Evolutionary conservation across 2,888 invertebrate genomes (phyloP).

Genomic region (Blera fallax): DNA sequence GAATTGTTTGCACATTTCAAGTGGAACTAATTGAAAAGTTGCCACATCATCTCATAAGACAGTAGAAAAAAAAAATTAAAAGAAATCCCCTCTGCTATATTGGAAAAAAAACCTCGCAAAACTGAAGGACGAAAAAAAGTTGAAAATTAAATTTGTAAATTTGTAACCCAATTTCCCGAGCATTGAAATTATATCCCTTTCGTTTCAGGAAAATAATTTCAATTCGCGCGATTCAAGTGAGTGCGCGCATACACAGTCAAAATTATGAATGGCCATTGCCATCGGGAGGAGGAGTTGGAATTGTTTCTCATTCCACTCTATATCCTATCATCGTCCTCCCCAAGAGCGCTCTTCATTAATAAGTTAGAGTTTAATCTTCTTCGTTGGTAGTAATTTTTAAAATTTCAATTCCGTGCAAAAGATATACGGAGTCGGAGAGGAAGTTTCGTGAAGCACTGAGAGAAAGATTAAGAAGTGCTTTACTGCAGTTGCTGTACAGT

Average conservation of each 20-base stretch:
- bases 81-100: not conserved
- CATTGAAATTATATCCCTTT: slow-evolving; percentile 61
- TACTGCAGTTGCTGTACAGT: slow-evolving; percentile 34
- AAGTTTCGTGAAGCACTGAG: slow-evolving; percentile 37
- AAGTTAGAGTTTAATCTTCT: slow-evolving; percentile 72
- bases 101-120: not conserved
- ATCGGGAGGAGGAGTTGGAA: slow-evolving; percentile 6
- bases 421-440: slow-evolving; percentile 3
- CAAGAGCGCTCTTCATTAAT: slow-evolving; percentile 65
- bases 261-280: slow-evolving; percentile 30
- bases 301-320: not conserved
- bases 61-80: not conserved
- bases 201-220: slow-evolving; percentile 41
- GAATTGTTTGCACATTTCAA: slow-evolving; percentile 62
- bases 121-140: not conserved
- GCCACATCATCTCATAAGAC: slow-evolving; percentile 31
- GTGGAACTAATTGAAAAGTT: slow-evolving; percentile 65
- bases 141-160: slow-evolving; percentile 62
- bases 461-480: slow-evolving; percentile 46
- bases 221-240: slow-evolving; percentile 61
- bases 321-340: not conserved
- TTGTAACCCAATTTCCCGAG: slow-evolving; percentile 46
- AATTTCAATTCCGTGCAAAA: slow-evolving; percentile 55
- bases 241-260: slow-evolving; percentile 11
- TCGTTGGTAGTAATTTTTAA: slow-evolving; percentile 56